Percentiles rank a stretch among this genome's conserved stretches.
Conservation (phyloP, 2,797 vertebrate species). For the Sciurus vulgaris region DNA sequence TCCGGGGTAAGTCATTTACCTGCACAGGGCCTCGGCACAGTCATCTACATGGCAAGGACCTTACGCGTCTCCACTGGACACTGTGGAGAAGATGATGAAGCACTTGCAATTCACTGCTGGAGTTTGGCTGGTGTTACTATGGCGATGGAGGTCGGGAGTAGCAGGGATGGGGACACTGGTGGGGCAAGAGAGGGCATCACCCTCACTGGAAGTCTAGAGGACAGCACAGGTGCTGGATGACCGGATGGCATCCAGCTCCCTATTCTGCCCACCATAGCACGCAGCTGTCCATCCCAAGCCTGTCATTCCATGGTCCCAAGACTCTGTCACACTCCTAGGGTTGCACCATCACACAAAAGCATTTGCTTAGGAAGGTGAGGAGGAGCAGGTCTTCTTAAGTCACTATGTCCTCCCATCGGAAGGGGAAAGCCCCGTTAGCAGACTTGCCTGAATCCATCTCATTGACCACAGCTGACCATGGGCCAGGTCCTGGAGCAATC, state of each 20-base stretch:
- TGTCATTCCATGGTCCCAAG: background rate
- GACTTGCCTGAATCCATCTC: background rate
- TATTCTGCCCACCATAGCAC: background rate
- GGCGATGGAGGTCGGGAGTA: background rate
- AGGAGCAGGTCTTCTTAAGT: background rate
- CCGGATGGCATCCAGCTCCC: rapidly evolving
- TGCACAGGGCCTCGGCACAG: no score
- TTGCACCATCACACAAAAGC: background rate
- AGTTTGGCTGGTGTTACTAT: background rate
- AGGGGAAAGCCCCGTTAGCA: background rate
- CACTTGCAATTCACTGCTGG: background rate
- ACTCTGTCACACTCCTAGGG: background rate
- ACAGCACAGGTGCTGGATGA: background rate
- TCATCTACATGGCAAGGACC: no score
- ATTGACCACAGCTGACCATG: rapidly evolving
- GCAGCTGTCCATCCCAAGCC: background rate
- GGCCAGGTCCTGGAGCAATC: background rate
- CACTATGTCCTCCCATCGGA: background rate
- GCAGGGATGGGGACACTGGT: background rate
- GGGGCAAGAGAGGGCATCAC: background rate
- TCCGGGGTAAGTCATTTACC: background rate
- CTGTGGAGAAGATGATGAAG: background rate
- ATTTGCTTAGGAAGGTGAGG: background rate
- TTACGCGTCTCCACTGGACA: background rate
- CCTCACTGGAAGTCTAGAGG: background rate